A percentile compares a stretch with the other conserved stretches of the same genome.
phyloP scores from a whole-genome alignment of 2,888 invertebrate genomes.

The Bugulina stolonifera region DNA sequence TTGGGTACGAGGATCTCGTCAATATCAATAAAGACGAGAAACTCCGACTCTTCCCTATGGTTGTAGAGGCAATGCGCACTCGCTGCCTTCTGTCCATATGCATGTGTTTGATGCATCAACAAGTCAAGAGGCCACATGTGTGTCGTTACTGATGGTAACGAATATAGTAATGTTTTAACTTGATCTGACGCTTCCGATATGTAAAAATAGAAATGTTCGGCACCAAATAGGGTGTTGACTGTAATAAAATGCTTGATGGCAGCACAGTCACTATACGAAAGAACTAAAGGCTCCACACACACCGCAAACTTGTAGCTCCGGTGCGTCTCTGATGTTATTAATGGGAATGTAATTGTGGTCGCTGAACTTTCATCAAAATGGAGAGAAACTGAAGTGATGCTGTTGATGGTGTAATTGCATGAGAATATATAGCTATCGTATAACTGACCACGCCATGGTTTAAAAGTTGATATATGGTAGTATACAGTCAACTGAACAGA shows the following conservation, averaged over 20 bases:
- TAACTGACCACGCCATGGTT: not conserved
- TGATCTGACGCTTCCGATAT: not conserved
- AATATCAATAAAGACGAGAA: slow-evolving; percentile 3
- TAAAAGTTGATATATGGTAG: slow-evolving; percentile 16
- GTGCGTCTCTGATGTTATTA: not conserved
- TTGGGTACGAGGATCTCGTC: slow-evolving; percentile 16
- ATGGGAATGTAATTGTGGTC: not conserved
- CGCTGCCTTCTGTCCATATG: slow-evolving; percentile 10
- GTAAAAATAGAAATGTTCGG: slow-evolving; percentile 26
- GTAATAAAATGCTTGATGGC: slow-evolving; percentile 13
- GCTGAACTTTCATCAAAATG: not conserved
- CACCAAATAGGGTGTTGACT: slow-evolving; percentile 7
- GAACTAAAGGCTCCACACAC: not conserved
- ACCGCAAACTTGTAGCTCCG: not conserved
- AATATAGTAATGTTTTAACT: not conserved
- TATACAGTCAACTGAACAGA: not conserved
- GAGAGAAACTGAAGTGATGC: not conserved
- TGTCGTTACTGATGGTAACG: not conserved
- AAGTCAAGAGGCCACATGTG: not conserved
- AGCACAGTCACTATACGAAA: not conserved
- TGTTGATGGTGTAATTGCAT: not conserved
- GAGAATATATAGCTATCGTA: slow-evolving; percentile 18
- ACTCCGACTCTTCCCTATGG: not conserved
- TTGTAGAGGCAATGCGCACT: slow-evolving; percentile 16
- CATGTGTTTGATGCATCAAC: not conserved